These are phyloP conservation scores for Camponotus pennsylvanicus DNA, from an alignment of 1,140 invertebrate species.

Conservation along the genomic window DNA sequence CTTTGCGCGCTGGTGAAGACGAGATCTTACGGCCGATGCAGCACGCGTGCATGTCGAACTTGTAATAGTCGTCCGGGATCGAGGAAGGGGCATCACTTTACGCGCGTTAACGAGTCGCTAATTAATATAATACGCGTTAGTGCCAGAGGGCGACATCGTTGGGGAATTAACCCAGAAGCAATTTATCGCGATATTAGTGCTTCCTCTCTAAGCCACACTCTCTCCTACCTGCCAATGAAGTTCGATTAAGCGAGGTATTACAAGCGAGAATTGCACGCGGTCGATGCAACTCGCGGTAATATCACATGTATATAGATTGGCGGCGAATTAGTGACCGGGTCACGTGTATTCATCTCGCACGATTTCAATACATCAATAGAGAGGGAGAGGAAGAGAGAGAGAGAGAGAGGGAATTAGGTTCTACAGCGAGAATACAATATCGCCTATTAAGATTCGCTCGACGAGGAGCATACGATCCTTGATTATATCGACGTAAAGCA, in stretches of 20 bases:
- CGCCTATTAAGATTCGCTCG: neutral
- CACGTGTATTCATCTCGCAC: conserved; percentile 23
- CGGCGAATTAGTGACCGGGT: conserved; percentile 32
- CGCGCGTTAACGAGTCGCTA: conserved; percentile 52
- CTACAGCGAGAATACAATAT: too few species aligned
- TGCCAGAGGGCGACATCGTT: conserved; percentile 34
- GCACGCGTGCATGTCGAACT: conserved; percentile 4
- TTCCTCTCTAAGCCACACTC: conserved; percentile 36
- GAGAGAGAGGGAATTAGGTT: too few species aligned
- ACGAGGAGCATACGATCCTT: neutral
- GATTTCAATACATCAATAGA: neutral
- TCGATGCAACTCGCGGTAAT: conserved; percentile 11
- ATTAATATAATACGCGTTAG: conserved; percentile 60
- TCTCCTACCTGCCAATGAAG: conserved; percentile 61
- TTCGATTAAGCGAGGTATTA: conserved; percentile 62
- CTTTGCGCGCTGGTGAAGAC: neutral
- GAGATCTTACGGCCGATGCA: conserved; percentile 11
- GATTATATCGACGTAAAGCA: too few species aligned
- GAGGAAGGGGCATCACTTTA: neutral
- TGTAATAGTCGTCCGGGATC: too few species aligned
- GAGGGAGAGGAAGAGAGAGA: neutral
- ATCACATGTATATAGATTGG: neutral
- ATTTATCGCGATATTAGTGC: conserved; percentile 66
- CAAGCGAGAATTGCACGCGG: conserved; percentile 51
- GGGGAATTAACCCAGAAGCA: conserved; percentile 58